Evolutionary conservation across 35 echinoderm and acorn worm genomes (phyloP).

Genomic region (Apostichopus californicus): DNA sequence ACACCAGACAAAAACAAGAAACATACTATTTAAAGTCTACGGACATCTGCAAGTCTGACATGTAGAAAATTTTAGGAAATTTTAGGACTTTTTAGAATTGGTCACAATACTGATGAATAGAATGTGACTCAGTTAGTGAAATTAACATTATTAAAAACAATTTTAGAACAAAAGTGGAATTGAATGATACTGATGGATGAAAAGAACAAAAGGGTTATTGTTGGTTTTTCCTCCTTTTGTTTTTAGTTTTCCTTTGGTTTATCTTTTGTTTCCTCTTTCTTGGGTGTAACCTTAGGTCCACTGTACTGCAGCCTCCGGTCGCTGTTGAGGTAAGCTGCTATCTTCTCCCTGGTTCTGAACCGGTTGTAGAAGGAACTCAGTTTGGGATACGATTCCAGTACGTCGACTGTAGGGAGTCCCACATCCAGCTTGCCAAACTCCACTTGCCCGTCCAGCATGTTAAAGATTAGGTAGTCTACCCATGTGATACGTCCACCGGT

Average conservation of each 20-base stretch:
- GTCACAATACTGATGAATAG: too few species aligned
- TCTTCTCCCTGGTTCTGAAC: constrained; percentile 61
- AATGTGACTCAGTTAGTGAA: too few species aligned
- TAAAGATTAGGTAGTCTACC: constrained; percentile 92
- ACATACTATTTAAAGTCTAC: too few species aligned
- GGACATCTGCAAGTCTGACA: too few species aligned
- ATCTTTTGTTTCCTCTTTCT: background rate
- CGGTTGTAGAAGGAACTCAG: constrained; percentile 91
- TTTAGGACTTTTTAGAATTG: too few species aligned
- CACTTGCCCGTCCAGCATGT: constrained; percentile 76
- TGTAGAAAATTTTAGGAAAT: too few species aligned
- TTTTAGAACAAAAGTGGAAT: background rate
- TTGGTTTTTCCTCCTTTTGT: background rate
- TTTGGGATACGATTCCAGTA: constrained; percentile 75
- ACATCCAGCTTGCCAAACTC: constrained; percentile 79
- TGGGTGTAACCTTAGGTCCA: constrained; percentile 48
- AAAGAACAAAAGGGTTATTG: background rate
- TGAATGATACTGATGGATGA: background rate
- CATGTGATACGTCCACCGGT: constrained; percentile 75
- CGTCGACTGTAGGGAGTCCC: constrained; percentile 65
- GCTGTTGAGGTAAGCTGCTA: constrained; percentile 75
- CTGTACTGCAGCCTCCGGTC: constrained; percentile 63
- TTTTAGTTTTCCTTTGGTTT: background rate
- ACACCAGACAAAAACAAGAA: too few species aligned
- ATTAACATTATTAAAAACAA: too few species aligned